Base-by-base conservation (phyloP, 2,888 invertebrate genomes). In the Agelastica alni region DNA sequence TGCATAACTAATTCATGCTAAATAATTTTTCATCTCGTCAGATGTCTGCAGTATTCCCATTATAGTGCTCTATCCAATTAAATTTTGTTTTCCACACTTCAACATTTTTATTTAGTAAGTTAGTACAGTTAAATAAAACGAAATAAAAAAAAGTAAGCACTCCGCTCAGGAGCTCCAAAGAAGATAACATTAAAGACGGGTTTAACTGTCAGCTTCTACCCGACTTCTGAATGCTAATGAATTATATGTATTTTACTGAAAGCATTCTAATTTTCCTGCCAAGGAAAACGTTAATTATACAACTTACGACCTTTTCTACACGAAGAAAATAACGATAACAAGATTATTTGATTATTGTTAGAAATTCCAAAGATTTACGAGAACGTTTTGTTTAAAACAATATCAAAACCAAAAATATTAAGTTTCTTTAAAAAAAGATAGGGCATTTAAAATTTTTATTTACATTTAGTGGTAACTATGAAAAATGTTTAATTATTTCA, bases 211-310 rank as follows among this genome's bases (percentile, higher is more conserved):
- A 34, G 34, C 34, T 34, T n/a, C 7, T 16, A 16, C 7, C 16
- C 7, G n/a, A 34, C 14, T 34, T 34, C 16, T 34, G 34, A 34
- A 34, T 34, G n/a, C 14, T 34, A 34, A 34, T 34, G 34, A 16
- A 16, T 16, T 34, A 34, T 34, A 34, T 34, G 16, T 34, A 34
- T 34, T 34, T 34, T 9, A 9, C 14, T 34, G 32, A 14, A 34
- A 34, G 32, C 32, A 7, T 34, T 34, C 14, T 34, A 34, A 34
- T 34, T 34, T 14, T 34, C 31, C 9, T 12, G 13, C 31, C 5
- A 7, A 32, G 16, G 14, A 34, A 34, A 34, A 34, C 14, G 34
- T 34, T 34, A 34, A 16, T 34, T 34, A 9, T 16, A 34, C 16
- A 16, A 32, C 16, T 34, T 16, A 34, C 16, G 16, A 34, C 16